A percentile compares a stretch with the other conserved stretches of the same genome.
Conservation (phyloP, 1,140 invertebrate species). For the Cotesia vestalis region DNA sequence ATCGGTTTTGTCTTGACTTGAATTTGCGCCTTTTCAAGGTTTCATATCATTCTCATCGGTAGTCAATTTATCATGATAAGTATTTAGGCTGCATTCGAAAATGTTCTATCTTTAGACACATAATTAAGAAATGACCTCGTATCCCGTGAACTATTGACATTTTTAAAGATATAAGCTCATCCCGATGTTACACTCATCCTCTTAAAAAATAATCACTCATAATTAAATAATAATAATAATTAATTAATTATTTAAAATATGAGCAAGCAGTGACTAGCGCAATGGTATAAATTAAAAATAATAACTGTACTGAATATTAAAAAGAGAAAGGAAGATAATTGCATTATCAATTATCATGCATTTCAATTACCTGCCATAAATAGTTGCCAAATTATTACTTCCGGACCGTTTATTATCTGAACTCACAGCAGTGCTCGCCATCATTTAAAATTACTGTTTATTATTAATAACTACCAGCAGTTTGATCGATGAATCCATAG, state of each 20-base stretch:
- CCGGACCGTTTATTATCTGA: slow-evolving; percentile 54
- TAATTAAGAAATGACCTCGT: too few relatives aligned
- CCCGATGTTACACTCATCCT: neutral
- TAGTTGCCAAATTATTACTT: slow-evolving; percentile 54
- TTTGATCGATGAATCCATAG: slow-evolving; percentile 54
- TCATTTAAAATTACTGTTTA: slow-evolving; percentile 34
- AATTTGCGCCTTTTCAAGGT: too few relatives aligned
- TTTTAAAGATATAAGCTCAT: too few relatives aligned
- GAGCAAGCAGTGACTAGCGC: neutral
- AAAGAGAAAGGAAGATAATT: slow-evolving; percentile 16
- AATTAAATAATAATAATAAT: neutral
- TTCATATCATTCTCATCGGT: too few relatives aligned
- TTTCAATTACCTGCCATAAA: slow-evolving; percentile 61
- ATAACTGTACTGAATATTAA: slow-evolving; percentile 7
- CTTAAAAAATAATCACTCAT: slow-evolving; percentile 41
- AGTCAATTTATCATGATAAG: too few relatives aligned
- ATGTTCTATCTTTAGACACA: too few relatives aligned
- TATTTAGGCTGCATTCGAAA: too few relatives aligned
- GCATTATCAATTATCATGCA: slow-evolving; percentile 3
- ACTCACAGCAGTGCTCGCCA: slow-evolving; percentile 43
- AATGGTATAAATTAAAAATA: neutral
- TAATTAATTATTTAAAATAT: neutral
- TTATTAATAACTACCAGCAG: slow-evolving; percentile 7
- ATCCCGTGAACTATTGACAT: too few relatives aligned
- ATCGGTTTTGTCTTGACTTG: too few relatives aligned